phyloP scores from a whole-genome alignment of 1,140 invertebrate species.

The Patella vulgata region DNA sequence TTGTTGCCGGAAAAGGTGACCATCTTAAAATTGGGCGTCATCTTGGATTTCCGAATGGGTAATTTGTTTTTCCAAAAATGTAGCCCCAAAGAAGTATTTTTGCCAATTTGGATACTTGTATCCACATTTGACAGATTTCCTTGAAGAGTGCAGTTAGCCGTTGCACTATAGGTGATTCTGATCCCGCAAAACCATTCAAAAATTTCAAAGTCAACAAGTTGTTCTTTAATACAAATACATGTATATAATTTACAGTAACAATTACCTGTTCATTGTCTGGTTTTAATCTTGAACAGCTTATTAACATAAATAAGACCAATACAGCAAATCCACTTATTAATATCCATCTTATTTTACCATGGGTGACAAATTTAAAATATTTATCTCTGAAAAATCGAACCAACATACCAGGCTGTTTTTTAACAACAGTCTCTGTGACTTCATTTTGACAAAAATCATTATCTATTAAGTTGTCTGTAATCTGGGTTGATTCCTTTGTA shows the following conservation, averaged over 20 bases:
- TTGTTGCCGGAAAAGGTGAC: too few species aligned
- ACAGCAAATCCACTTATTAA: constrained; percentile 28
- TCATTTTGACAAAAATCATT: neutral
- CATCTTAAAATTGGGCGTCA: too few species aligned
- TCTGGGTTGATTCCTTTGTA: neutral
- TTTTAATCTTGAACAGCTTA: constrained; percentile 33
- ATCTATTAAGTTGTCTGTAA: neutral
- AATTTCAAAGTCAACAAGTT: too few species aligned
- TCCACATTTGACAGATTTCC: too few species aligned
- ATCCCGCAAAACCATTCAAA: constrained; percentile 1
- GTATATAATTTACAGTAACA: constrained; percentile 6
- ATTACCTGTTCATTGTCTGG: constrained; percentile 48
- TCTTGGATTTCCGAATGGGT: neutral
- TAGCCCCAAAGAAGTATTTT: neutral
- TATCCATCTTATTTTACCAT: constrained; percentile 33
- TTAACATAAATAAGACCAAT: constrained; percentile 23
- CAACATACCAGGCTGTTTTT: constrained; percentile 24
- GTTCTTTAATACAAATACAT: neutral
- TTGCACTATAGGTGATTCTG: neutral
- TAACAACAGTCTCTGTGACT: neutral
- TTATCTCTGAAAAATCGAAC: constrained; percentile 37
- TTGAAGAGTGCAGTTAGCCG: neutral
- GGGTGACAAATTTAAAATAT: constrained; percentile 35
- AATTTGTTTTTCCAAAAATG: neutral
- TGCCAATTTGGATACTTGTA: too few species aligned